Base-by-base conservation (phyloP, 2,888 invertebrate genomes). In the Torymus aiolomorphi region DNA sequence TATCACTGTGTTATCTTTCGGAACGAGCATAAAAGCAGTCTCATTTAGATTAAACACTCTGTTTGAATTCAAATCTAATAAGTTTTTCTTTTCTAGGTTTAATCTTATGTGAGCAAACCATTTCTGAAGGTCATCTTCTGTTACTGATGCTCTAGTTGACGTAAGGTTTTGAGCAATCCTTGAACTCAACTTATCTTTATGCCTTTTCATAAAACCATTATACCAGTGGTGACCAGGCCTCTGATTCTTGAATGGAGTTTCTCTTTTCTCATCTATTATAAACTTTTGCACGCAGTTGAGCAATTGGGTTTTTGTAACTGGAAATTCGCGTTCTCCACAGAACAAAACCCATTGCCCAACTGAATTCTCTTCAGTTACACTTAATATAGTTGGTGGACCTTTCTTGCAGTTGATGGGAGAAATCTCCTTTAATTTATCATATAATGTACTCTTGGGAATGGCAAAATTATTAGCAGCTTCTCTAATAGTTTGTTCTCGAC, bases 91-190 rank as follows among this genome's bases (percentile, higher is more conserved):
- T 52, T 54, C 62, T 79, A 88, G 82, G 82, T 82, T 86, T 49
- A 81, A 71, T 24, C 86, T 71, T 18, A 88, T 65, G 56, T 86
- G 82, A 80, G 56, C 42, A 84, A 88, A 88, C 88, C 88, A 89
- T 51, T 80, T 42, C 78, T 84, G 83, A 49, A 88, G 86, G 8
- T 77, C 76, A 78, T 86, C 80, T 84, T 88, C 84, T 63, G 85
- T 86, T 12, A 87, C 84, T 71, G 82, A 71, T 10, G 85, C 86
- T 83, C 86, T 82, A n/a, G n/a, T n/a, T n/a, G n/a, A n/a, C n/a
- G n/a, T n/a, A n/a, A n/a, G n/a, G n/a, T n/a, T n/a, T n/a, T 88
- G 87, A 11, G 87, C 84, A 82, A 63, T 63, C 12, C 63, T 61
- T 16, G 16, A 31, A 13, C 56, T 57, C 5, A 87, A 80, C n/a